phyloP scores from a whole-genome alignment of 2,113 vertebrate species.

The Ailuropoda melanoleuca region DNA sequence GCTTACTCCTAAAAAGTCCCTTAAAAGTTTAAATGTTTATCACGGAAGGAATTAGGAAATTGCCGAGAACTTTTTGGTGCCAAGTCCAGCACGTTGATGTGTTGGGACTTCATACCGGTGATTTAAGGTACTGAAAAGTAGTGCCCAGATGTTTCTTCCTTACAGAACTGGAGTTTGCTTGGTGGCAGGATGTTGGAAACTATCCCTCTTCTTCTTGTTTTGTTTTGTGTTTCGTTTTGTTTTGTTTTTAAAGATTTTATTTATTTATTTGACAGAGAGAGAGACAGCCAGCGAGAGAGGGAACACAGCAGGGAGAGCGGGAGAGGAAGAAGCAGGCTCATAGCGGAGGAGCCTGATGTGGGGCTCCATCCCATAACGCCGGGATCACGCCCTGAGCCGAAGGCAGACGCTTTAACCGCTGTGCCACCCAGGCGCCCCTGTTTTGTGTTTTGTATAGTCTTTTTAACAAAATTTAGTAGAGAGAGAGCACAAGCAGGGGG shows the following conservation, averaged over 20 bases:
- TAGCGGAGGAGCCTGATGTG: too few relatives aligned
- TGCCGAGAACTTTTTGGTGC: background rate
- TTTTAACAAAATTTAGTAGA: background rate
- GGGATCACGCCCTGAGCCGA: too few relatives aligned
- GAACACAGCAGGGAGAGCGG: too few relatives aligned
- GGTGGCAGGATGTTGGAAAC: too few relatives aligned
- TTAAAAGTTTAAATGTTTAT: background rate
- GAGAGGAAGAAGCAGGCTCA: too few relatives aligned
- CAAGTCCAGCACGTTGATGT: accelerated
- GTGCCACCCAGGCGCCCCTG: too few relatives aligned
- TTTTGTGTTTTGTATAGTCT: background rate
- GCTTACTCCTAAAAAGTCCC: background rate
- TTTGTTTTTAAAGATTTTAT: too few relatives aligned
- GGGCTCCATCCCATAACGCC: too few relatives aligned
- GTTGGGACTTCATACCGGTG: background rate
- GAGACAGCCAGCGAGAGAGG: too few relatives aligned
- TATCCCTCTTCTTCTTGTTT: background rate
- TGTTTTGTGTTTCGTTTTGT: too few relatives aligned
- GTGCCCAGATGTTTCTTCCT: background rate
- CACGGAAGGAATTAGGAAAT: background rate
- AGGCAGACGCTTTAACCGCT: too few relatives aligned
- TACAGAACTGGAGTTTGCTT: background rate
- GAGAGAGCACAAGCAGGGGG: background rate
- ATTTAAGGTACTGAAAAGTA: background rate
- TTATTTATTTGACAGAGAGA: too few relatives aligned